Evolutionary conservation across 2,797 vertebrate species (phyloP).

Genomic region (Enteromius radiatus): DNA sequence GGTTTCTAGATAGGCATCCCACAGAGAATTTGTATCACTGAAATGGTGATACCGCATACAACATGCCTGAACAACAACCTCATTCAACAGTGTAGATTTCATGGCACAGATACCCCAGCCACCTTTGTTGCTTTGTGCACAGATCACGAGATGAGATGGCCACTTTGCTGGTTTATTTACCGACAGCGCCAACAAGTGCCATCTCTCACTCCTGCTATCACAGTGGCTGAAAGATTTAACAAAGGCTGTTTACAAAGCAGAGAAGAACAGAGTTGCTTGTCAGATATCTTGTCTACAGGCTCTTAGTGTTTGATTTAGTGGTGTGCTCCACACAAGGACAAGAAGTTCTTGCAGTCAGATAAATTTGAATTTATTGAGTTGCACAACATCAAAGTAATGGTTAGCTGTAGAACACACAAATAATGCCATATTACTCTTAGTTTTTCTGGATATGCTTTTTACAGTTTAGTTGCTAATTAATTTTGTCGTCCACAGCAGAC

Average conservation of each 20-base stretch:
- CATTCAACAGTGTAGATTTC: conserved; percentile 20
- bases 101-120: not conserved
- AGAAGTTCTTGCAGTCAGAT: not conserved
- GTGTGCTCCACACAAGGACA: not conserved
- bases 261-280: not conserved
- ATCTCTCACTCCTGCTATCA: not conserved
- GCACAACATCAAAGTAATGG: not conserved
- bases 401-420: not conserved
- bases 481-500: conserved; percentile 8
- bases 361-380: not conserved
- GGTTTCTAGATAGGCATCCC: not conserved
- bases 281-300: conserved; percentile 33
- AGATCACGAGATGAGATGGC: conserved; percentile 13
- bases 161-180: conserved; percentile 33
- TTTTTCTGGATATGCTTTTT: not conserved
- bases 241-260: conserved; percentile 22
- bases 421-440: not conserved
- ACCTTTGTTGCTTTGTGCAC: conserved; percentile 14
- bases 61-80: conserved; percentile 14
- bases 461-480: not conserved
- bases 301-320: conserved; percentile 42
- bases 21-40: not conserved
- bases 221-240: conserved; percentile 17
- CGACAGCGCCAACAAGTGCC: not conserved
- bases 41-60: not conserved